Conservation (phyloP, 2,113 vertebrate species). For the Connochaetes taurinus region DNA sequence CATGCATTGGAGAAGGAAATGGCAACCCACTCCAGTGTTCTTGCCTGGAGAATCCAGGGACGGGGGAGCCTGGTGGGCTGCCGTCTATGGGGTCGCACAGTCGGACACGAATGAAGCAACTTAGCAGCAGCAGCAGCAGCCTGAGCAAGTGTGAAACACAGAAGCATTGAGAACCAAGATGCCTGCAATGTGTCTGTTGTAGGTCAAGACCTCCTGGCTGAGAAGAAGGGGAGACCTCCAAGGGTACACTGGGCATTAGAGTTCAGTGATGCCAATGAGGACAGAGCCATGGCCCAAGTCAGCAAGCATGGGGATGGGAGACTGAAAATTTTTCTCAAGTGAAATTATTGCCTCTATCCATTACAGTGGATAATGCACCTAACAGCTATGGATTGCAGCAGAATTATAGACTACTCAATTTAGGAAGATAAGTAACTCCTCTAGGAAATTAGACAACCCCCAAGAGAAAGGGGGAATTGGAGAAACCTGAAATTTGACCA, state of each 20-base stretch:
- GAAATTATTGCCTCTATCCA: neutral
- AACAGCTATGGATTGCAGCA: neutral
- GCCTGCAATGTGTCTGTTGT: neutral
- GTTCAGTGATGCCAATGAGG: neutral
- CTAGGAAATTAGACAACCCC: neutral
- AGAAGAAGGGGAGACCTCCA: neutral
- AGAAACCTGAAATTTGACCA: neutral
- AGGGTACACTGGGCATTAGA: neutral
- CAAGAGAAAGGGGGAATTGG: neutral
- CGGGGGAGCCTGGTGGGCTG: no score
- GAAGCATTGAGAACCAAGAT: neutral
- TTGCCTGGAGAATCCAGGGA: no score
- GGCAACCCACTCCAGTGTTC: no score
- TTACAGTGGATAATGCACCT: neutral
- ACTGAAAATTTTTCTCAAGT: neutral
- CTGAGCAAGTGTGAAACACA: neutral
- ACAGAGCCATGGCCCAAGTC: neutral
- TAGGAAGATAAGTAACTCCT: neutral
- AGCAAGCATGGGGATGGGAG: neutral
- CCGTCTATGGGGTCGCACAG: no score
- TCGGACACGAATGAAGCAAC: no score
- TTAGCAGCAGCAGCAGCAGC: neutral
- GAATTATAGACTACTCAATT: neutral
- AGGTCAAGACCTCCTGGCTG: neutral
- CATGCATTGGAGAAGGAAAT: no score